Base-by-base conservation (phyloP, 2,888 invertebrate genomes). In the Scaptomyza polygonia region DNA sequence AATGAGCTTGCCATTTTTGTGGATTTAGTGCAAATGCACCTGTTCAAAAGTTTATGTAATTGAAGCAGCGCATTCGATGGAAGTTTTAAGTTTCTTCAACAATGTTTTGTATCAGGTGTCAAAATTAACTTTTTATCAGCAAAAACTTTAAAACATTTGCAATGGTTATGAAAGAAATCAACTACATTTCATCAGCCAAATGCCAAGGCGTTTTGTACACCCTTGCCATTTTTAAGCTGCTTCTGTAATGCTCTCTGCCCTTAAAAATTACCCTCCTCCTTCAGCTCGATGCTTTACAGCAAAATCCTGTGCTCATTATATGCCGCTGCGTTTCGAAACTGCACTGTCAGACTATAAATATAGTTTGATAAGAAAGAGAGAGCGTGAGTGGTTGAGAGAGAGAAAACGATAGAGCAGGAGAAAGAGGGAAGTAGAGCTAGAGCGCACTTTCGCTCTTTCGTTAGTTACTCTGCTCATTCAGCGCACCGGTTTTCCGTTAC, bases 161-260 rank as follows among this genome's bases (percentile, higher is more conserved):
- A 43, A 40, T 30, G 63, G 56, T 77, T 64, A 77, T 75, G 80
- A 75, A 67, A 65, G 62, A 8, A 43, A 5, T 8, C 18, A 32
- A 36, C 11, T n/a, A 11, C 16, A 78, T 81, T 81, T 75, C 80
- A 21, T 81, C 80, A 81, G 62, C 68, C 72, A 63, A 69, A 48
- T 52, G 51, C 27, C 47, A 43, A 12, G 12, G 32, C 40, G 27
- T 47, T 45, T 32, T 9, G 14, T 8, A 29, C 67, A 48, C 55
- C 47, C 53, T 69, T 75, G 51, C 59, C 43, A 65, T 69, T 59
- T 55, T 34, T 7, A 34, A 40, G n/a, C 18, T 44, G 18, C 42
- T 49, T n/a, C 16, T 45, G 39, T 11, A 6, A 49, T 45, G 43
- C 21, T n/a, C 64, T 56, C 36, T 58, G 34, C 14, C 34, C 25